Conservation (phyloP, 2,797 vertebrate genomes). For the Peromyscus melanophrys region DNA sequence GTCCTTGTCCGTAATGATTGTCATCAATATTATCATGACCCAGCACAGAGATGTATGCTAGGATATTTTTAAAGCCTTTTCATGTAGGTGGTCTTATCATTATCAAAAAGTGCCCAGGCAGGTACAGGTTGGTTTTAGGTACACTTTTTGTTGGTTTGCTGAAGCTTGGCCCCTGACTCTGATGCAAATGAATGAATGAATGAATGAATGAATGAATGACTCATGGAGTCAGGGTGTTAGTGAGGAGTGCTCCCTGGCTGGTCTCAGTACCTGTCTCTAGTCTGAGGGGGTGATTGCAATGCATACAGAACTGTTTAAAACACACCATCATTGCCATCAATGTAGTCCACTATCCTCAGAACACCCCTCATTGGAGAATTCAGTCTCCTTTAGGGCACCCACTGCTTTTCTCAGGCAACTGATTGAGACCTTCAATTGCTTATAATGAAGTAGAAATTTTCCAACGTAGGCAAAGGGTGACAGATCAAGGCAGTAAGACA, state of each 20-base stretch:
- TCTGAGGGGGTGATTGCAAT: not conserved
- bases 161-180: not conserved
- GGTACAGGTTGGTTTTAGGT: not conserved
- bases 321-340: not conserved
- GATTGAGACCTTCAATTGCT: constrained; percentile 83
- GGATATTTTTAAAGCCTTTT: not conserved
- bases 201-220: not conserved
- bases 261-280: not conserved
- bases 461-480: constrained; percentile 61
- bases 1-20: not conserved
- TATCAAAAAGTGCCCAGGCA: not conserved
- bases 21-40: not conserved
- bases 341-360: not conserved
- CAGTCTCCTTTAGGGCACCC: constrained; percentile 80
- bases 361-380: constrained; percentile 67
- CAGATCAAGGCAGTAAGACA: constrained; percentile 74
- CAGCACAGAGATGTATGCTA: not conserved
- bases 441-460: constrained; percentile 81
- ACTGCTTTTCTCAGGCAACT: constrained; percentile 77
- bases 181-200: not conserved
- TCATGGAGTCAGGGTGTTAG: not conserved
- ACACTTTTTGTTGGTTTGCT: not conserved
- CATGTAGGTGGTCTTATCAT: not conserved
- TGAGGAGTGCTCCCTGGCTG: not conserved
- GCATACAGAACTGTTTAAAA: not conserved